Evolutionary conservation across 2,888 invertebrate species (phyloP).

Genomic region (Xylophagus ater): DNA sequence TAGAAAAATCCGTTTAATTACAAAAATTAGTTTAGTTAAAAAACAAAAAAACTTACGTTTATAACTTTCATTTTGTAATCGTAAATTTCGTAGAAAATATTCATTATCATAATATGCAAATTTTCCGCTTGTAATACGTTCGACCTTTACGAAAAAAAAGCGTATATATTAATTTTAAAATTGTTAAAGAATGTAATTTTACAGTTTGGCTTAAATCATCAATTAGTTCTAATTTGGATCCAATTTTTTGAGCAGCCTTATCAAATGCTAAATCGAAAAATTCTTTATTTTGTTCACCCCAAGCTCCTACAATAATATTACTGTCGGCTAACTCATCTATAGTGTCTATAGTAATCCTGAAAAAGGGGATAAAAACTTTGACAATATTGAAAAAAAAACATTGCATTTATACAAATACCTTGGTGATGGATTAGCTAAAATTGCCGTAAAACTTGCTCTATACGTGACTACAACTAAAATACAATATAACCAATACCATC

Average conservation of each 20-base stretch:
- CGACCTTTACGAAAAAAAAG: slow-evolving; percentile 24
- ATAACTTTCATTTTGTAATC: slow-evolving; percentile 43
- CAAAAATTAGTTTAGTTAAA: no score
- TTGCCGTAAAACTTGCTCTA: slow-evolving; percentile 74
- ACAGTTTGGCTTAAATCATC: slow-evolving; percentile 43
- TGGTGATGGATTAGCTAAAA: slow-evolving; percentile 64
- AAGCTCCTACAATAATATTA: slow-evolving; percentile 55
- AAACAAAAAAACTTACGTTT: no score
- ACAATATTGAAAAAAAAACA: slow-evolving; percentile 1
- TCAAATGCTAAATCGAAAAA: slow-evolving; percentile 63
- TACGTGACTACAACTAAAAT: slow-evolving; percentile 69
- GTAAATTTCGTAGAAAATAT: slow-evolving; percentile 55
- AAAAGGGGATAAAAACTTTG: slow-evolving; percentile 4
- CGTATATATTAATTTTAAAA: not conserved
- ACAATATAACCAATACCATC: slow-evolving; percentile 82
- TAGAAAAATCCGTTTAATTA: not conserved
- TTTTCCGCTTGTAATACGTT: slow-evolving; percentile 54
- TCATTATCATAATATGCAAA: slow-evolving; percentile 73
- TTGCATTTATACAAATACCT: slow-evolving; percentile 38
- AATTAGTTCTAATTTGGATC: slow-evolving; percentile 51
- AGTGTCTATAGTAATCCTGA: slow-evolving; percentile 67
- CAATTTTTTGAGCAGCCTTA: slow-evolving; percentile 52
- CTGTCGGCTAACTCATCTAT: slow-evolving; percentile 56
- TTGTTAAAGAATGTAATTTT: not conserved
- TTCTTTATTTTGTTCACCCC: slow-evolving; percentile 57